These are phyloP conservation scores for Rattus rattus DNA, from an alignment of 2,113 vertebrate species.

Conservation along the genomic window DNA sequence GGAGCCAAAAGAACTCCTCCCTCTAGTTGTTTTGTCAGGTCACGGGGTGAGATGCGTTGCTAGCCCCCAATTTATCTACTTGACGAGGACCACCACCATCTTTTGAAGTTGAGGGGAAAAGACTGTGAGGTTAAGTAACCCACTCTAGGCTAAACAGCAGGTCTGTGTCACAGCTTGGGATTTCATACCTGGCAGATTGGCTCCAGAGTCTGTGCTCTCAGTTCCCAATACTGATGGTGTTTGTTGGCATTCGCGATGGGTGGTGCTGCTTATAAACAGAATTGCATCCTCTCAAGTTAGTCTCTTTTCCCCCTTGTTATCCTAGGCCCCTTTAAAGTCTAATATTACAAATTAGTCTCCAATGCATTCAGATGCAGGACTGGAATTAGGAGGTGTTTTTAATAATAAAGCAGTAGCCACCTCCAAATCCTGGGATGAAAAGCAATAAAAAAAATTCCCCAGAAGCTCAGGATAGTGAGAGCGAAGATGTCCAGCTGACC, in stretches of 20 bases:
- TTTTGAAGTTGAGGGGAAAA: background rate
- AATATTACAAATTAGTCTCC: conserved; percentile 62
- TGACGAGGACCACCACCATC: background rate
- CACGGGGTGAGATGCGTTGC: background rate
- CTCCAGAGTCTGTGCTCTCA: background rate
- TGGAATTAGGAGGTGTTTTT: background rate
- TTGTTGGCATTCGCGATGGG: background rate
- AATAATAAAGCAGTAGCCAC: background rate
- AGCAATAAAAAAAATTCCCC: background rate
- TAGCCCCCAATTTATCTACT: background rate
- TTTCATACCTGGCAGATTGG: background rate
- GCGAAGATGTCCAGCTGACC: background rate
- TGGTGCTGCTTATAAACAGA: background rate
- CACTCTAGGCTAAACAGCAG: background rate
- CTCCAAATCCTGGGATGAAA: background rate
- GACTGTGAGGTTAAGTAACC: background rate
- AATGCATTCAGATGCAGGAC: background rate
- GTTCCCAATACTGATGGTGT: background rate
- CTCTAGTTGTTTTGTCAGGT: too few species aligned
- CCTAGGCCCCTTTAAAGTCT: conserved; percentile 25
- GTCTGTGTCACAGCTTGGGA: background rate
- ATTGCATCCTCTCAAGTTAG: conserved; percentile 13
- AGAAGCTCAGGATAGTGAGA: background rate
- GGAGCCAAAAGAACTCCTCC: too few species aligned
- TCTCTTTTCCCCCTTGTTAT: conserved; percentile 43